Base-by-base conservation (phyloP, 1,140 invertebrate species). In the Carposina sasakii region DNA sequence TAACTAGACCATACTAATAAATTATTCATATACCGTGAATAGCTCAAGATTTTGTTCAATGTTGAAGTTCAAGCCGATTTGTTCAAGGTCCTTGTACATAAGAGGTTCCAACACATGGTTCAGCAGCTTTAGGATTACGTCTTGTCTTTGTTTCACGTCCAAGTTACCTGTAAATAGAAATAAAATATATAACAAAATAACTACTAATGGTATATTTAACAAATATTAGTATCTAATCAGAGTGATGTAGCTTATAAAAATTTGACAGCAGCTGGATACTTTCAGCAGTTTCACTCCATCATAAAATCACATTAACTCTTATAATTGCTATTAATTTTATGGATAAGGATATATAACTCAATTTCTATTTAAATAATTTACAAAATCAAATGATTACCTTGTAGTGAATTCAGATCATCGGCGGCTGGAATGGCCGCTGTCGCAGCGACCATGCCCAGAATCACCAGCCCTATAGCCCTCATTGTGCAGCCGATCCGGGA, bases 121-220 rank as follows among this genome's bases (percentile, higher is more conserved):
- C 16, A 90, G 72, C n/a, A 93, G 81, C 44, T 88, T 86, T 30
- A 92, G 85, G 8, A 90, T 82, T 21, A 87, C 77, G 33, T 86
- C 85, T 78, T 92, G 91, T 50, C 56, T 73, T 42, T 72, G 56
- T 34, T 78, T 76, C 15, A 79, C 54, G 43, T 82, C 71, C 60
- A 77, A 71, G 33, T 60, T 73, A 65, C 51, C 76, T 89, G 82
- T 43, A 86, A 51, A 86, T 86, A 60, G 83, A 85, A 48, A 87
- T 5, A 54, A 33, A 41, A 47, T 28, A 12, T 17, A 15, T 39
- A 24, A 30, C 8, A 21, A 3, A 12, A 10, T 20, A 12, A 33
- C 31, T 33, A 13, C 3, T 13, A 13, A 4, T 13, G 13, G 15
- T 33, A 4, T 8, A 8, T 4, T 4, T 8, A 33, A 15, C 15